A percentile compares a stretch with the other conserved stretches of the same genome.
These are phyloP conservation scores for Nannospalax galili DNA, from an alignment of 2,113 vertebrate genomes.

Conservation along the genomic window DNA sequence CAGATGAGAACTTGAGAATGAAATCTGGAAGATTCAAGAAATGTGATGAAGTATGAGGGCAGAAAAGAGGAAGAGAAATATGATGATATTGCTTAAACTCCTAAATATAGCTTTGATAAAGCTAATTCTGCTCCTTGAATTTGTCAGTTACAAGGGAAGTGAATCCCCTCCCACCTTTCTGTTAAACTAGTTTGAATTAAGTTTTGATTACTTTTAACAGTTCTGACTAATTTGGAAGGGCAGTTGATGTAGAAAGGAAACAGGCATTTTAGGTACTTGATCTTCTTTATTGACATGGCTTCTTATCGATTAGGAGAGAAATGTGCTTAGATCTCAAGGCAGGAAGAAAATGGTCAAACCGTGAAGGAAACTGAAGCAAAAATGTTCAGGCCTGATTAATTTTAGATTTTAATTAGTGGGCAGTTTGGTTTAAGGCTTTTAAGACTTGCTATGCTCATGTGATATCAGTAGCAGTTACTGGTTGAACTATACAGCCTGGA, in stretches of 20 bases:
- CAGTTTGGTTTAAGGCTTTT: neutral
- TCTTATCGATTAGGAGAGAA: neutral
- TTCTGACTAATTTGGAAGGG: neutral
- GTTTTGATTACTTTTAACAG: neutral
- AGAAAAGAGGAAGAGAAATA: neutral
- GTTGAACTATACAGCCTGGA: neutral
- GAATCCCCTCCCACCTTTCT: neutral
- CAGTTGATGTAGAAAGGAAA: neutral
- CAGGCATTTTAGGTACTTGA: neutral
- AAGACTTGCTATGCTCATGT: neutral
- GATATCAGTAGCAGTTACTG: neutral
- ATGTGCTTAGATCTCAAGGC: neutral
- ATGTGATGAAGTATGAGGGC: neutral
- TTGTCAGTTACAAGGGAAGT: neutral
- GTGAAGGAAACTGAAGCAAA: neutral
- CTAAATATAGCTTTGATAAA: neutral
- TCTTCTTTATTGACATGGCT: neutral
- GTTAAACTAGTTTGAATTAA: constrained; percentile 30
- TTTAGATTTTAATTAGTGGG: constrained; percentile 1
- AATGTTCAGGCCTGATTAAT: neutral
- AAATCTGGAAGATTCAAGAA: constrained; percentile 18
- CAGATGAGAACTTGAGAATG: neutral
- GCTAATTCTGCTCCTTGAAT: neutral
- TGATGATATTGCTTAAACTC: constrained; percentile 31
- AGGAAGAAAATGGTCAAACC: neutral